Conservation (phyloP, 2,113 vertebrate species). For the Indri indri region DNA sequence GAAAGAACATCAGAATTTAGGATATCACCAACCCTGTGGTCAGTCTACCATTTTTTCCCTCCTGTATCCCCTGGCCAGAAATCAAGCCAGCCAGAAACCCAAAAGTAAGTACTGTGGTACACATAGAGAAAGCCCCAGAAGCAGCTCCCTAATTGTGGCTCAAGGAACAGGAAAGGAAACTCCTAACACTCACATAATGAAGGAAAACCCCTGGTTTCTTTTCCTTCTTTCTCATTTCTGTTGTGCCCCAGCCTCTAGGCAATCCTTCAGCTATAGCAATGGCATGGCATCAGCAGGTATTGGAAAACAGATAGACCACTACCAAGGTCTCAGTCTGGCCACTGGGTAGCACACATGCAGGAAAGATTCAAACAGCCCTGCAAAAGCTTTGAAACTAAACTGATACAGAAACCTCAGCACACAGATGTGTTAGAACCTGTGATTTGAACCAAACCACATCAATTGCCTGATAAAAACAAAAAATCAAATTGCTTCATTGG, state of each 20-base stretch:
- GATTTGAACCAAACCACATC: not conserved
- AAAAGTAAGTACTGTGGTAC: not conserved
- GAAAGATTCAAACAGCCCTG: not conserved
- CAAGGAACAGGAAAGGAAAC: not conserved
- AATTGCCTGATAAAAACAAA: not conserved
- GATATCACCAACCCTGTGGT: not conserved
- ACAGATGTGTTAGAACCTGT: not conserved
- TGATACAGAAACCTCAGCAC: not conserved
- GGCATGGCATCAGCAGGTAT: not conserved
- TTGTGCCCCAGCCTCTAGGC: not conserved
- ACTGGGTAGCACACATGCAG: not conserved
- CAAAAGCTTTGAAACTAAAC: constrained; percentile 16
- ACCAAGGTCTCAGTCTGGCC: not conserved
- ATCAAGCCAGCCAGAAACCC: not conserved
- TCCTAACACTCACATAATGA: not conserved
- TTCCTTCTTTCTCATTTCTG: not conserved
- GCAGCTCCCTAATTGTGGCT: not conserved
- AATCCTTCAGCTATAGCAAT: not conserved
- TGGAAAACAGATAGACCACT: not conserved
- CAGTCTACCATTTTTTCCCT: not conserved
- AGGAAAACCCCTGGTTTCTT: not conserved
- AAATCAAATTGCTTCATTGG: not conserved
- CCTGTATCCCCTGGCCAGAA: not conserved
- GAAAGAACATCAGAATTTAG: not conserved
- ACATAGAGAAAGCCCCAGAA: not conserved